phyloP scores from a whole-genome alignment of 2,797 vertebrate genomes.

The Chaetodon trifasciatus region DNA sequence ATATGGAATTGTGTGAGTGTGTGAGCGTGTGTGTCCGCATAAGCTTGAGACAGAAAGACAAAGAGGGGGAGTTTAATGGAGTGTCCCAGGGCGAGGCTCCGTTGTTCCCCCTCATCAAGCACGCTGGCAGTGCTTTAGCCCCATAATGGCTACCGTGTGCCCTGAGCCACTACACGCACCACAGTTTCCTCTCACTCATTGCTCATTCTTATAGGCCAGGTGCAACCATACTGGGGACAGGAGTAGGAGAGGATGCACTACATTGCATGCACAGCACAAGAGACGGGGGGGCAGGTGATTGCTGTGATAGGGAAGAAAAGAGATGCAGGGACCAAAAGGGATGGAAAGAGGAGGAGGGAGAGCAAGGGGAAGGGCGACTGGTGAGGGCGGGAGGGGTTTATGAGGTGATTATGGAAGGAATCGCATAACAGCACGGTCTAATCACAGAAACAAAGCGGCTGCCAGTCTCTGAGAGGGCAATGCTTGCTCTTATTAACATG shows the following conservation, averaged over 20 bases:
- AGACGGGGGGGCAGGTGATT: constrained; percentile 36
- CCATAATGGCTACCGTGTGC: constrained; percentile 78
- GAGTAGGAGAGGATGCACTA: constrained; percentile 60
- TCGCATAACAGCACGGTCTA: constrained; percentile 61
- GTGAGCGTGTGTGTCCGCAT: constrained; percentile 49
- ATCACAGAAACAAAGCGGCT: constrained; percentile 68
- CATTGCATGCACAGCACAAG: constrained; percentile 21
- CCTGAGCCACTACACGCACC: constrained; percentile 70
- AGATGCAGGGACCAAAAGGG: constrained; percentile 20
- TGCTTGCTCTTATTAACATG: constrained; percentile 50
- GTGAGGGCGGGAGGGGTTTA: constrained; percentile 50
- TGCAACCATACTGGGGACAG: constrained; percentile 55
- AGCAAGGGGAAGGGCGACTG: constrained; percentile 15
- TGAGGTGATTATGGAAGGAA: constrained; percentile 67
- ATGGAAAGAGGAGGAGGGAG: background rate
- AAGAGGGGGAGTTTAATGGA: constrained; percentile 81
- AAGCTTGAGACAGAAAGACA: constrained; percentile 79
- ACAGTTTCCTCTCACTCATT: constrained; percentile 75
- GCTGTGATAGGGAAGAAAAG: constrained; percentile 15
- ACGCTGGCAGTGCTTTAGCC: constrained; percentile 81
- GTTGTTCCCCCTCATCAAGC: constrained; percentile 84
- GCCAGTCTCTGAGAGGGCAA: constrained; percentile 38
- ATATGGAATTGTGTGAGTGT: constrained; percentile 32
- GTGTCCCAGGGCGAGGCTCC: constrained; percentile 79
- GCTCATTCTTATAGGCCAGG: constrained; percentile 79